Evolutionary conservation across 2,113 vertebrate species (phyloP).

Genomic region (Megaleporinus macrocephalus): DNA sequence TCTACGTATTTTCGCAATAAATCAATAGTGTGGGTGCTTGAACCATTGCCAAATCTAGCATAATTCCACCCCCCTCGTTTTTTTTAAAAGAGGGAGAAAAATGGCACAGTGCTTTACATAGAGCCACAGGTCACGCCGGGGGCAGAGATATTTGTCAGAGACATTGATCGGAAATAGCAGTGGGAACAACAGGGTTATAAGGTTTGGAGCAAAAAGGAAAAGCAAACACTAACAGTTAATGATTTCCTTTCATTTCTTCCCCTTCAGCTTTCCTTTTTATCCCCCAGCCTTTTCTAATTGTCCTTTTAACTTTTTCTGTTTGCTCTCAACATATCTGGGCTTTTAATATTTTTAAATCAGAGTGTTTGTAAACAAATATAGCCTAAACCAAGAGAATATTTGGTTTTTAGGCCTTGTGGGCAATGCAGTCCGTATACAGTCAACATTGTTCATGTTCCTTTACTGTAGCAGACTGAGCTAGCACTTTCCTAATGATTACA

Average conservation of each 20-base stretch:
- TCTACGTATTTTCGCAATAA: not conserved
- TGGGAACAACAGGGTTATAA: conserved; percentile 64
- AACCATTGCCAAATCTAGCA: conserved; percentile 1
- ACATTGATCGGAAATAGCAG: conserved; percentile 68
- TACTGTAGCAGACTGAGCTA: too few relatives aligned
- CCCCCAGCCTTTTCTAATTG: not conserved
- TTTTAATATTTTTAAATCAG: too few relatives aligned
- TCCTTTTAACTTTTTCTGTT: not conserved
- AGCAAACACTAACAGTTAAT: conserved; percentile 55
- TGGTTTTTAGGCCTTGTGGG: too few relatives aligned
- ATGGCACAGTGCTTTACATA: conserved; percentile 3
- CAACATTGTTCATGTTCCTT: too few relatives aligned
- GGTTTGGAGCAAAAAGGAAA: conserved; percentile 63
- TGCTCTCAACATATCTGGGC: too few relatives aligned
- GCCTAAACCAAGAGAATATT: too few relatives aligned
- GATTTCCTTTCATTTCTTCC: not conserved
- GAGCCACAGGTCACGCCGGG: conserved; percentile 51
- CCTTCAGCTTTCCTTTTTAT: not conserved
- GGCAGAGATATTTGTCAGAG: conserved; percentile 67
- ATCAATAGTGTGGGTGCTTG: not conserved
- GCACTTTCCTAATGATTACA: too few relatives aligned
- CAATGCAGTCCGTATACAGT: too few relatives aligned
- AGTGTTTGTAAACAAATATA: too few relatives aligned
- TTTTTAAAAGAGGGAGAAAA: conserved; percentile 2
- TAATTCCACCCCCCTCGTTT: not conserved